Base-by-base conservation (phyloP, 2,888 invertebrate genomes). In the Phlogophora meticulosa region DNA sequence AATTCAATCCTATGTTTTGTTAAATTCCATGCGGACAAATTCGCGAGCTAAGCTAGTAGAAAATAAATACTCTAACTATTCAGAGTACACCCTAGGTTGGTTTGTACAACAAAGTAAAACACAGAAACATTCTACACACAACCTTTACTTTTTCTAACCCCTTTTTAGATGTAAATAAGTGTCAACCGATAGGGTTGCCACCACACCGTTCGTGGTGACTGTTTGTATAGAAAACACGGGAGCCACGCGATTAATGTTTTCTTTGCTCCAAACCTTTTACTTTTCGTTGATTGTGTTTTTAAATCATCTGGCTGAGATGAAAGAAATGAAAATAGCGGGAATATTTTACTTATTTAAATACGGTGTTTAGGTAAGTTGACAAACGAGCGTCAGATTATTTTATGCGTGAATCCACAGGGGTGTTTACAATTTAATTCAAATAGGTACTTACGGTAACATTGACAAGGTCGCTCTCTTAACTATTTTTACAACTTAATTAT, bases 231-330 rank as follows among this genome's bases (percentile, higher is more conserved):
- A 87, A 81, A 90, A 90, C 86, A 90, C 60, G 64, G 70, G 46
- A 60, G 65, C 68, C 52, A 61, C 72, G 69, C 45, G 67, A 66
- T 63, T 55, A 62, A 76, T 87, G 81, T 87, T 87, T 84, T 82
- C 72, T 58, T 75, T 77, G 51, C 55, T 67, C 69, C 43, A 76
- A 80, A 82, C 81, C 85, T 85, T 87, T 88, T 85, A 87, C 85
- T 87, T 87, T 84, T 85, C 83, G 87, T 87, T 89, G 87, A 90
- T 90, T 91, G 84, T 91, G 86, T 91, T 91, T 87, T 86, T 85
- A 87, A 87, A 88, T 84, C 83, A 90, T 91, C 87, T 85, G 76
- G 78, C 76, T 82, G 72, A 76, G 69, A 82, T 80, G 68, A 78
- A 73, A 81, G 76, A 72, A 82, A 75, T 32, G 61, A 68, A 72